Evolutionary conservation across 1,140 invertebrate species (phyloP), one percentile per base, ranked within the genome.

Genomic region (Cydia strobilella): DNA sequence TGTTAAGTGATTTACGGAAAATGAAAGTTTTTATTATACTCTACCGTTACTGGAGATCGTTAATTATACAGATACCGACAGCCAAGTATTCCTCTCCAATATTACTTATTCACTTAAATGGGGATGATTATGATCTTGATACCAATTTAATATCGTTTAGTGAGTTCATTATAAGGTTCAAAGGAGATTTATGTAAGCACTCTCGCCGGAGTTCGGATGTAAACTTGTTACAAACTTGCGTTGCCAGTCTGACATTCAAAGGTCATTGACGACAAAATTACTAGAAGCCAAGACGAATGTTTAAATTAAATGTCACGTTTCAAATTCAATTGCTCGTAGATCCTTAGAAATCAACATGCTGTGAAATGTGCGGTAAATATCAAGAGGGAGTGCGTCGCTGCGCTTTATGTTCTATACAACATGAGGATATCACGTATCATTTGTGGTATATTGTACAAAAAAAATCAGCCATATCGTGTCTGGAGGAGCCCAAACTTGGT

Each of bases 141-240:
- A 69, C 35, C 65, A 69, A 59, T 74, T 62, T 48, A 25, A 74
- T 63, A 59, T 18, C 27, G 25, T 25, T 59, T 62, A 63, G 62
- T n/a, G 27, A 74, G 35, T 54, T 59, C 39, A 59, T 63, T 66
- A 62, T 23, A 39, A 45, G 25, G 27, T 65, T 42, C 39, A 31
- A 74, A 74, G 23, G 63, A 45, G 74, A 74, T 66, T 45, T 18
- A 25, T 13, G 31, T 71, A 18, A 75, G 73, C 25, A 39, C 54
- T 59, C 54, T 59, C 48, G 48, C 25, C 72, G 63, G 73, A 45
- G 73, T 31, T 20, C 86, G 93, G 96, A 95, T 96, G 96, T 91
- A 83, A 65, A 25, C 79, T 25, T 27, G 35, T 62, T 74, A 62
- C 31, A 77, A 76, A 73, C 75, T 79, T 72, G 78, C 78, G 82